Evolutionary conservation across 2,113 vertebrate genomes (phyloP), one percentile per base, ranked within the genome.

Genomic region (Telmatochromis bifrenatus): DNA sequence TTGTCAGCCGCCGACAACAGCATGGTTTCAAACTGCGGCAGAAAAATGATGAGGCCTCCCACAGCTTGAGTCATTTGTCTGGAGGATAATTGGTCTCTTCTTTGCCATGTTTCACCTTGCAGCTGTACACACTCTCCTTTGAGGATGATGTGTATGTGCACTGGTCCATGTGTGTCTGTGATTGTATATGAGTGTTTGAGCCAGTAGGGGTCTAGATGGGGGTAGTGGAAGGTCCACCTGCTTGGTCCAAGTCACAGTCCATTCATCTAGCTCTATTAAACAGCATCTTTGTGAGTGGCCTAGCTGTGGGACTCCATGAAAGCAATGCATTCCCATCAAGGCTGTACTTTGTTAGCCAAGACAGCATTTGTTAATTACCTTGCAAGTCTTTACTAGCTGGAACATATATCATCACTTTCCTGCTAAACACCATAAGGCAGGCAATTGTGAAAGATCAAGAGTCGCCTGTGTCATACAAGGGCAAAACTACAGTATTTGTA

Each of bases 361-460:
- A 92, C 84, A 94, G 94, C 86, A 93, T 96, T 96, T 95, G 93
- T 96, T 96, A 96, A 97, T 96, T 95, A 97, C 94, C 90, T 90
- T 85, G 91, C 70, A 89, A 86, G 91, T 89, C 86, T 84, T 89
- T 90, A 90, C 86, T 87, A 86, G 81, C 86, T 37, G n/a, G 53
- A 81, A 90, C 91, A 92, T 96, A 93, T 65, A 96, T 96, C 94
- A 95, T 88, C 45, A 26, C 56, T 49, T 90, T 84, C 85, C 89
- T 77, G 91, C 86, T 89, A 96, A 96, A 95, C 94, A 96, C 94
- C 93, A 95, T 93, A 93, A 91, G 94, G 91, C 73, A 49, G 65
- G 54, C 82, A 49, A 80, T 49, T 70, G 62, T 84, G 90, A 94
- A 91, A 88, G 84, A 94, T 95, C 92, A 93, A 88, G 84, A 58